Evolutionary conservation across 2,113 vertebrate genomes (phyloP), one percentile per base, ranked within the genome.

Genomic region (Glaucidium brasilianum): DNA sequence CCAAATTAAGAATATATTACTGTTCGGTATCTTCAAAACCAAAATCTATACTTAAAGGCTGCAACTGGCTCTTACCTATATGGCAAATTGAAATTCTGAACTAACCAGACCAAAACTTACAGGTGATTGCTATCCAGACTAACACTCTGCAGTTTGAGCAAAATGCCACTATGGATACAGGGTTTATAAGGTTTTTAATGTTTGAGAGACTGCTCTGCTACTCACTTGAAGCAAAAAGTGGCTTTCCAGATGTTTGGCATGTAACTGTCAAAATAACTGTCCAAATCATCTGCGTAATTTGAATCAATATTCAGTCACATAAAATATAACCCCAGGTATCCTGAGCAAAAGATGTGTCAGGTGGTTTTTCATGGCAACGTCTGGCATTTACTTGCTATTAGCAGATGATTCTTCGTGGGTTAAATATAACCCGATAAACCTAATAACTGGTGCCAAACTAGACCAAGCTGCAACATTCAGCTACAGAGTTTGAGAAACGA

Each of bases 341-440:
- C 41, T 0, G 2, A 37, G 49, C 0, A 0, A 37, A 77, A 90
- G 8, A 58, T 27, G 22, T 21, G 27, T 15, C 12, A 47, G 71
- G 26, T 11, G 1, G 19, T 50, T 94, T 94, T 87, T 79, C 56
- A 58, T 3, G 4, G 6, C 35, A 92, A 45, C 13, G 37, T 21
- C 32, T 85, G 60, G 20, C 13, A 37, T 32, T 75, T 18, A 21
- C 27, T 89, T 68, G 23, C 66, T 47, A 27, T 23, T n/a, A 72
- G 30, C 49, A 82, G 45, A 87, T 15, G 15, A 53, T 23, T 58
- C 13, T 32, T 79, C 58, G 21, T 50, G 11, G 26, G 9, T 43
- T 50, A 84, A 52, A 2, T 43, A 45, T 49, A 49, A 34, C 3
- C 5, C 58, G 64, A 59, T 32, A 73, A 79, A 60, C 18, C 11